Evolutionary conservation across 2,113 vertebrate species (phyloP), one percentile per base, ranked within the genome.

Genomic region (Emberiza fucata): DNA sequence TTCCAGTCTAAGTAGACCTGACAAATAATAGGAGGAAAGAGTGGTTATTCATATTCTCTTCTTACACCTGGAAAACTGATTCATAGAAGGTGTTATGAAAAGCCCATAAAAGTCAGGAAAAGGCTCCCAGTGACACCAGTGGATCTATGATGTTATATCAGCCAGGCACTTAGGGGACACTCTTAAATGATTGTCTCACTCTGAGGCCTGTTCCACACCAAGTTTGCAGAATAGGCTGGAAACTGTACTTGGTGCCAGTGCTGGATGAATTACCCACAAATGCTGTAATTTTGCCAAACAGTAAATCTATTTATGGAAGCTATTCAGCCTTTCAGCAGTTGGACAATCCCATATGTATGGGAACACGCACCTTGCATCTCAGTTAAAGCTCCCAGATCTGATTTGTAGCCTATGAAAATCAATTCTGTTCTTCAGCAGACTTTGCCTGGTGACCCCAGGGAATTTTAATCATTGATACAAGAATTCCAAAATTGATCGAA

Each of bases 331-430:
- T 91, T 77, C 80, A 64, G 87, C 88, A 91, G 86, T 71, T 75
- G 86, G 93, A 66, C 54, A 45, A 93, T 93, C 84, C 85, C 78
- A 65, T 82, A 85, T 51, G 54, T 77, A 80, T 40, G 75, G 93
- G 90, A 95, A 88, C 81, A 60, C 0, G 15, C 79, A 85, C 88
- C 80, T 70, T 75, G 51, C 57, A 27, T 88, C 68, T 81, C 68
- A 51, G 59, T 48, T 77, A 88, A 87, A 88, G 87, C 60, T 47
- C 5, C 5, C 57, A 78, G 54, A 59, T 92, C 64, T 93, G 81
- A 93, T 96, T 81, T 96, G 82, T 87, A 80, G 85, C 63, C 78
- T 14, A 40, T 77, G 71, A 87, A 96, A 95, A 95, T 95, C 84
- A 91, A 92, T 88, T 83, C 3, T 6, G 51, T 76, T 91, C 66